A percentile compares a stretch with the other conserved stretches of the same genome.
Evolutionary conservation across 2,797 vertebrate species (phyloP).

Genomic region (Scomberomorus guttatus): DNA sequence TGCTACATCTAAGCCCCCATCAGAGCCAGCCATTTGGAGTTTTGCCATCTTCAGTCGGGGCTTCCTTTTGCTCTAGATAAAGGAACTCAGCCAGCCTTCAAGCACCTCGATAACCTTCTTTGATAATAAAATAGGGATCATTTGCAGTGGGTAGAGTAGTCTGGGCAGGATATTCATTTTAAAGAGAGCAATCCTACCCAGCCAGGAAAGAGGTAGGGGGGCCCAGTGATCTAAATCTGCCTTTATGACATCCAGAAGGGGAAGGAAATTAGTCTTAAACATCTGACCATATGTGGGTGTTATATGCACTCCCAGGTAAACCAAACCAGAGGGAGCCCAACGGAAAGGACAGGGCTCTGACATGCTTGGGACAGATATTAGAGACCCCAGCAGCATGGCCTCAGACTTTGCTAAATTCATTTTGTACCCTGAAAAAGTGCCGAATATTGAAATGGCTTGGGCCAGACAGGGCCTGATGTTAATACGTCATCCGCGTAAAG

Average conservation of each 20-base stretch:
- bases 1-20: neutral
- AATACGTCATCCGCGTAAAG: neutral
- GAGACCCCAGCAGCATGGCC: neutral
- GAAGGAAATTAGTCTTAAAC: neutral
- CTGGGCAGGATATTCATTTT: neutral
- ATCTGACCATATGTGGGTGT: neutral
- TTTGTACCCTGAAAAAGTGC: neutral
- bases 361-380: neutral
- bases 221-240: neutral
- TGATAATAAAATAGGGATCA: conserved; percentile 5
- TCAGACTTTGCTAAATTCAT: neutral
- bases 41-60: neutral
- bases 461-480: neutral
- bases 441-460: neutral
- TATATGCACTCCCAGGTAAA: neutral
- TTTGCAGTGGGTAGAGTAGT: conserved; percentile 9
- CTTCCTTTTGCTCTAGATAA: neutral
- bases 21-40: neutral
- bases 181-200: neutral
- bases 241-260: neutral
- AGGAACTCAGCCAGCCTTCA: conserved; percentile 17
- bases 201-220: neutral
- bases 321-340: neutral
- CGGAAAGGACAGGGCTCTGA: neutral
- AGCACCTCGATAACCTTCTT: conserved; percentile 22